phyloP scores from a whole-genome alignment of 2,797 vertebrate genomes.

The Synanceia verrucosa region DNA sequence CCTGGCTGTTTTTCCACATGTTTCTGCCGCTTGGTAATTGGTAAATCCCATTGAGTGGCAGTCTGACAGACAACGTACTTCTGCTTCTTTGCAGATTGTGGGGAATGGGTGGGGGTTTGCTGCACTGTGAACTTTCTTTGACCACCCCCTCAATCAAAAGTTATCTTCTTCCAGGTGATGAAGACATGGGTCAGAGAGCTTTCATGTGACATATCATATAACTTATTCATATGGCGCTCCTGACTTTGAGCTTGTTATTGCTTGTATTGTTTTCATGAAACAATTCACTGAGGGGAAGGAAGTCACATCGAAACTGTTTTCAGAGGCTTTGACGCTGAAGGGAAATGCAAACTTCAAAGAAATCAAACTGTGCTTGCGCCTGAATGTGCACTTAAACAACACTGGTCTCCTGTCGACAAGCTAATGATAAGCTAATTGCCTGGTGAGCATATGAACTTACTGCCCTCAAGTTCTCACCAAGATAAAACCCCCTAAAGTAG shows the following conservation, averaged over 20 bases:
- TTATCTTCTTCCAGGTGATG: constrained; percentile 39
- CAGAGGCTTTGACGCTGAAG: constrained; percentile 27
- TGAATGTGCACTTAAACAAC: constrained; percentile 32
- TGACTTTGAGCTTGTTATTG: constrained; percentile 32
- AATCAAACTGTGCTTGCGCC: neutral
- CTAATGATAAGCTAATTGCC: constrained; percentile 70
- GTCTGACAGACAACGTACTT: constrained; percentile 56
- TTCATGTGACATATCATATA: constrained; percentile 48
- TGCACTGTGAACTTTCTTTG: constrained; percentile 61
- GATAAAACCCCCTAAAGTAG: constrained; percentile 37
- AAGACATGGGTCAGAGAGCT: constrained; percentile 43
- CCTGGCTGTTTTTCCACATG: constrained; percentile 52
- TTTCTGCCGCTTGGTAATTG: constrained; percentile 52
- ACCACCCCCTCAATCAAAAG: constrained; percentile 64
- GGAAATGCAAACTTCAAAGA: constrained; percentile 50
- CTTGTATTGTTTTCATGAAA: constrained; percentile 52
- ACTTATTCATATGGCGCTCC: constrained; percentile 48
- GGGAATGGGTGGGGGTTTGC: constrained; percentile 3
- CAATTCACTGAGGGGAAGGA: constrained; percentile 32
- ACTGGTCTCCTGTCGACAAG: constrained; percentile 68
- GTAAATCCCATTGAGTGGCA: constrained; percentile 68
- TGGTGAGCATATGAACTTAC: constrained; percentile 66
- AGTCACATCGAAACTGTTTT: constrained; percentile 38
- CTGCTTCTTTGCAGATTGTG: constrained; percentile 24
- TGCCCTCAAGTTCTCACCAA: constrained; percentile 21